Conservation (phyloP, 1,140 invertebrate genomes). For the Yoshiicerus persimilis region DNA sequence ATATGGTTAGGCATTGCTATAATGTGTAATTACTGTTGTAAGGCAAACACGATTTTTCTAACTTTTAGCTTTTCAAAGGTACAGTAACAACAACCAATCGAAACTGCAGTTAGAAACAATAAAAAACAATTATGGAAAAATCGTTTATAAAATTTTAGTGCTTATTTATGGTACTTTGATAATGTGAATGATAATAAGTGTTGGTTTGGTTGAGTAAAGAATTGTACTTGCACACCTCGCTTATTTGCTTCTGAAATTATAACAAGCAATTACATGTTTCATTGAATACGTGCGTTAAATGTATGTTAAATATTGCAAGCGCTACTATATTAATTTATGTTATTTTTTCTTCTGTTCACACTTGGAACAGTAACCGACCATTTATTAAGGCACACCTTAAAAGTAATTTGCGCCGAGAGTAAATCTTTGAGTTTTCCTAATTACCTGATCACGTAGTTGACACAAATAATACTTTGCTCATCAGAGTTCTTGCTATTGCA, state of each 20-base stretch:
- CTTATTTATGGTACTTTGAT: background rate
- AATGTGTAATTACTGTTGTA: background rate
- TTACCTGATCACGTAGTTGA: slow-evolving; percentile 92
- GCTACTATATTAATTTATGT: background rate
- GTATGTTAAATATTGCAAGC: background rate
- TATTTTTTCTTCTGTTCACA: background rate
- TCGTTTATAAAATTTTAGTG: background rate
- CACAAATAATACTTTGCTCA: slow-evolving; percentile 93
- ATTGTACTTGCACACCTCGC: background rate
- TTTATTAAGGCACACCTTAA: slow-evolving; percentile 9
- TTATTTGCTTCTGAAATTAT: background rate
- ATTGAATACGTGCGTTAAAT: background rate
- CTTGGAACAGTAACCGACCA: background rate
- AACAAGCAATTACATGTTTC: background rate
- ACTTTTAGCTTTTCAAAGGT: background rate
- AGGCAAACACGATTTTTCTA: background rate
- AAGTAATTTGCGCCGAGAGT: background rate
- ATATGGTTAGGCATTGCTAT: too few relatives aligned
- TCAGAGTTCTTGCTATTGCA: slow-evolving; percentile 93
- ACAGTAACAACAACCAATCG: too few relatives aligned
- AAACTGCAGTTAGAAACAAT: too few relatives aligned
- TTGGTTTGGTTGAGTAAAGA: background rate
- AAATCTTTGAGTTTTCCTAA: slow-evolving; percentile 44
- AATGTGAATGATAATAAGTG: background rate
- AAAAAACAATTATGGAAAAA: slow-evolving; percentile 5